A percentile compares a stretch with the other conserved stretches of the same genome.
Evolutionary conservation across 2,113 vertebrate genomes (phyloP).

Genomic region (Hemicordylus capensis): DNA sequence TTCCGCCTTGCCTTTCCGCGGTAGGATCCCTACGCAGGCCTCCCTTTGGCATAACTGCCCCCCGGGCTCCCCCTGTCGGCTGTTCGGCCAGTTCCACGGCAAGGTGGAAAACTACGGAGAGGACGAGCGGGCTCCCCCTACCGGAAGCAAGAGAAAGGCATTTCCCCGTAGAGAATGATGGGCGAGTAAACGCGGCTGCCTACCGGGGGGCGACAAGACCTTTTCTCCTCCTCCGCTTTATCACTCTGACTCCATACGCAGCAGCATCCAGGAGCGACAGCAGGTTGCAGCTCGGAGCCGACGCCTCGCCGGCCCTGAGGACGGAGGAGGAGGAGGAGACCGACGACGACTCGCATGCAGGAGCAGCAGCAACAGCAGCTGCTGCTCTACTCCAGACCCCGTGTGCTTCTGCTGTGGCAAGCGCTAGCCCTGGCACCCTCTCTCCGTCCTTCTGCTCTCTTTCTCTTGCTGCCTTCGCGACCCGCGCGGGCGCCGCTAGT

Average conservation of each 20-base stretch:
- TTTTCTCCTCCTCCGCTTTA: not conserved
- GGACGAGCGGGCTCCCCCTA: not conserved
- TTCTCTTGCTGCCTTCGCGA: not conserved
- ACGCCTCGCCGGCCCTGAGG: not conserved
- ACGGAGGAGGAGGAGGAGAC: not conserved
- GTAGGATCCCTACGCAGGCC: not conserved
- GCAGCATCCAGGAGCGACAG: not conserved
- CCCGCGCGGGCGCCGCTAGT: not conserved
- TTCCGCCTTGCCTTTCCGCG: too few species aligned
- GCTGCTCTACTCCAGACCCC: not conserved
- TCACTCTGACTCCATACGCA: not conserved
- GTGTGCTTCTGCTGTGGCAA: not conserved
- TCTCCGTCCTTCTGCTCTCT: not conserved
- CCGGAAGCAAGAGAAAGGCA: not conserved
- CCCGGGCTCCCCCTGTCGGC: slow-evolving; percentile 9
- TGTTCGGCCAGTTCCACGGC: not conserved
- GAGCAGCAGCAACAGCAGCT: not conserved
- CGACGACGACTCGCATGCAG: not conserved
- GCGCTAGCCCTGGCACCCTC: not conserved
- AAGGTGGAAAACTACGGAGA: not conserved
- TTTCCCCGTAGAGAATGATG: slow-evolving; percentile 15
- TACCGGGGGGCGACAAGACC: not conserved
- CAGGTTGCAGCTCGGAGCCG: slow-evolving; percentile 8
- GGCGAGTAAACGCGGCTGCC: not conserved
- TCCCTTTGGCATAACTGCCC: not conserved